Evolutionary conservation across 2,888 invertebrate species (phyloP).

Genomic region (Oligia fasciuncula): DNA sequence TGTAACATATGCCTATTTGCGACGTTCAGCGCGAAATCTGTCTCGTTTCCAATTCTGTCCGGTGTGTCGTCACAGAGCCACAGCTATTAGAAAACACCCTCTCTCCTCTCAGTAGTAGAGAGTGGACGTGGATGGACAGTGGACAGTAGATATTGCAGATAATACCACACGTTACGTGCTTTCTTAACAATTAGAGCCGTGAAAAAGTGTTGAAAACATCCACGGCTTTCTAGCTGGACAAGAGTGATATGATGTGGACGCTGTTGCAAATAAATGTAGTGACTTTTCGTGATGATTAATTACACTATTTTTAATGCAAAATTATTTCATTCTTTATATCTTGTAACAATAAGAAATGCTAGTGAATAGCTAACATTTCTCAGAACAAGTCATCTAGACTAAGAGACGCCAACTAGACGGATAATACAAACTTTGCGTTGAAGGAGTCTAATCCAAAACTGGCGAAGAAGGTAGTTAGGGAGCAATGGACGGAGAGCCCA

Average conservation of each 20-base stretch:
- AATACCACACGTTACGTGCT: slow-evolving; percentile 50
- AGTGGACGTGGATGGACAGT: slow-evolving; percentile 36
- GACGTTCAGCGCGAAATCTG: slow-evolving; percentile 38
- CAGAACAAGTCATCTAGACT: not conserved
- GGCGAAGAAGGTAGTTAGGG: not conserved
- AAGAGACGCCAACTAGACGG: not conserved
- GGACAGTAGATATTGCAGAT: slow-evolving; percentile 18
- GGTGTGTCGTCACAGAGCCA: slow-evolving; percentile 24
- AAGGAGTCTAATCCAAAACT: not conserved
- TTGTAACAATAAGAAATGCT: not conserved
- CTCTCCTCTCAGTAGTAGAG: slow-evolving; percentile 37
- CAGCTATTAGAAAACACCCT: slow-evolving; percentile 60
- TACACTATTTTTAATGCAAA: not conserved
- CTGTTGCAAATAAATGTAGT: not conserved
- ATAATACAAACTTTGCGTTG: not conserved
- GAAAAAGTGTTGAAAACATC: slow-evolving; percentile 56
- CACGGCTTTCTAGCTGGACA: slow-evolving; percentile 45
- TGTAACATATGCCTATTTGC: slow-evolving; percentile 24
- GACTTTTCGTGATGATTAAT: not conserved
- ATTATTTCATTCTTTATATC: not conserved
- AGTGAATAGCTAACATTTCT: not conserved
- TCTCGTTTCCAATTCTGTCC: slow-evolving; percentile 47
- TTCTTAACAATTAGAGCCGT: slow-evolving; percentile 59
- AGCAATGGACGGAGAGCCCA: not conserved
- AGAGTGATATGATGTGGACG: not conserved